phyloP scores from a whole-genome alignment of 2,113 vertebrate genomes.

The Equus przewalskii region DNA sequence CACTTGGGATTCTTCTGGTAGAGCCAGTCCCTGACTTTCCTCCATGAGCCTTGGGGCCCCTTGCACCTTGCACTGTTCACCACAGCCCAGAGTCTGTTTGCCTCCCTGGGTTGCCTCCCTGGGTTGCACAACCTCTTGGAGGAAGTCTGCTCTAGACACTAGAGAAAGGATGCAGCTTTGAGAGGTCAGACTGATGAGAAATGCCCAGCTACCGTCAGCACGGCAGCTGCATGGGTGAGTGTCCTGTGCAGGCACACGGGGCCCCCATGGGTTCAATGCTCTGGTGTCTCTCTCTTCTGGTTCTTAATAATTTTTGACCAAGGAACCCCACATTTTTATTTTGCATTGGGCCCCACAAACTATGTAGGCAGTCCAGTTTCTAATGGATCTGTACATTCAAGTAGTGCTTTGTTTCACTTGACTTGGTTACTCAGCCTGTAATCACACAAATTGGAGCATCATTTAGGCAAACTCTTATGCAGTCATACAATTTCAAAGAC shows the following conservation, averaged over 20 bases:
- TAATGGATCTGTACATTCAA: not conserved
- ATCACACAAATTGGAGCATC: not conserved
- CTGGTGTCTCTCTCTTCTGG: not conserved
- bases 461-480: not conserved
- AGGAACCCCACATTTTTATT: not conserved
- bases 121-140: rapidly evolving
- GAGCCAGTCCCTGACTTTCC: not conserved
- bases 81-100: rapidly evolving
- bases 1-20: not conserved
- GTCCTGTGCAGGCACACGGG: not conserved
- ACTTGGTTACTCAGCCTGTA: not conserved
- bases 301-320: not conserved
- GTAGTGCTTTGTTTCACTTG: not conserved
- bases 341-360: not conserved
- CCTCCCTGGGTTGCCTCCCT: too few species aligned
- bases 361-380: not conserved
- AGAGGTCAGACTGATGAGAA: not conserved
- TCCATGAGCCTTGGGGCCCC: not conserved
- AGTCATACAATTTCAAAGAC: not conserved
- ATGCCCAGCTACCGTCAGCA: not conserved
- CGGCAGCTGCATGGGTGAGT: rapidly evolving
- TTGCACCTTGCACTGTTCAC: not conserved
- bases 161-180: not conserved
- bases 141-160: not conserved
- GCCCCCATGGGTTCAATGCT: not conserved